phyloP scores from a whole-genome alignment of 1,140 invertebrate genomes.

The Capitella teleta region DNA sequence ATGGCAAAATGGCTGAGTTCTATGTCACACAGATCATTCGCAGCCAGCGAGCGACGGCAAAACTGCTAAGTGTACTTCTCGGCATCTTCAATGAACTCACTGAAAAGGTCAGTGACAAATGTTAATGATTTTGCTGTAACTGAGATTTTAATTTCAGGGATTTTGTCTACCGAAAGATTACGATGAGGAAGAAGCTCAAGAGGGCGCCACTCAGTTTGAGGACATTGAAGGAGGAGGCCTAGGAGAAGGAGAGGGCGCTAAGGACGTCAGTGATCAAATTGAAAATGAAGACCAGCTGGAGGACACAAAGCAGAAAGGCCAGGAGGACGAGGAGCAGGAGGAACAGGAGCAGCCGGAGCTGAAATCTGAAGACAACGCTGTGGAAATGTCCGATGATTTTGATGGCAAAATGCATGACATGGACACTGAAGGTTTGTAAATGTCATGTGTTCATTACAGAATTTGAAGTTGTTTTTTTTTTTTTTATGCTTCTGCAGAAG shows the following conservation, averaged over 20 bases:
- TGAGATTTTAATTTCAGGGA: conserved; percentile 55
- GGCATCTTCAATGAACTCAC: conserved; percentile 74
- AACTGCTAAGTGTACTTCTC: conserved; percentile 70
- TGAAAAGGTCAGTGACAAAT: conserved; percentile 53
- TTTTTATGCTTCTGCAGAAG: background rate
- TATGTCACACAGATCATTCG: conserved; percentile 63
- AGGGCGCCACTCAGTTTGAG: conserved; percentile 43
- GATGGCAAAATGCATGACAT: conserved; percentile 73
- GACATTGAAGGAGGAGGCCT: conserved; percentile 60
- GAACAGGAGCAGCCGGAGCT: conserved; percentile 39
- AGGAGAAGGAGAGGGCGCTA: conserved; percentile 82
- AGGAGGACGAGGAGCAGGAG: conserved; percentile 46
- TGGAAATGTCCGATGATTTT: conserved; percentile 89
- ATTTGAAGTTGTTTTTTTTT: background rate
- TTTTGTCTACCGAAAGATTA: conserved; percentile 82
- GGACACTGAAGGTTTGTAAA: conserved; percentile 48
- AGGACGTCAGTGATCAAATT: conserved; percentile 83
- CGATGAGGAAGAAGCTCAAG: conserved; percentile 40
- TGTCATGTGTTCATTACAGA: background rate
- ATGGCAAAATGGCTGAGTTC: conserved; percentile 60
- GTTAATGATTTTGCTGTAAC: conserved; percentile 28
- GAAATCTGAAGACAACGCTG: conserved; percentile 77
- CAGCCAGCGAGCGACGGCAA: conserved; percentile 62
- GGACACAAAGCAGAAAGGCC: conserved; percentile 64
- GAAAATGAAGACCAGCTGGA: conserved; percentile 88